phyloP scores from a whole-genome alignment of 2,888 invertebrate species.

The Metallyticus violacea region DNA sequence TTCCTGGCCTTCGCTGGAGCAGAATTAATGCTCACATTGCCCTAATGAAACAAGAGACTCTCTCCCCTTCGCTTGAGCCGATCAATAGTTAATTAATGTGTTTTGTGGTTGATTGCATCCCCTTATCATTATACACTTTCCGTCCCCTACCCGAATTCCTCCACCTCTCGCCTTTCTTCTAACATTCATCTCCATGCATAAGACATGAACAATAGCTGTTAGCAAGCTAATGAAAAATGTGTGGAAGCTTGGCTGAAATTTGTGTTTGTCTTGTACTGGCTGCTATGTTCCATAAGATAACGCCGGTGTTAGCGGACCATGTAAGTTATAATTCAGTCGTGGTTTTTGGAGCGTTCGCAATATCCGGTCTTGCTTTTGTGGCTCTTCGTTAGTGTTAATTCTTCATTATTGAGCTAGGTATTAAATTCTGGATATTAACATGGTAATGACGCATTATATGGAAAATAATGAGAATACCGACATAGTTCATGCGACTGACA shows the following conservation, averaged over 20 bases:
- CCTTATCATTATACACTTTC: conserved; percentile 21
- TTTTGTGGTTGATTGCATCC: conserved; percentile 29
- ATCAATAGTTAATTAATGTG: conserved; percentile 31
- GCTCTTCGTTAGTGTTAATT: too few relatives aligned
- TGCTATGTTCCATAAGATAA: not conserved
- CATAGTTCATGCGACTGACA: too few relatives aligned
- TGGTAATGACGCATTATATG: too few relatives aligned
- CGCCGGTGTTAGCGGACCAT: not conserved
- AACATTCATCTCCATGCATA: conserved; percentile 5
- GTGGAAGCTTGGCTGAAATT: not conserved
- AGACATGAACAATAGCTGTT: not conserved
- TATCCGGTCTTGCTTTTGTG: too few relatives aligned
- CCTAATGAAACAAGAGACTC: conserved; percentile 15
- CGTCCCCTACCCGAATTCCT: not conserved
- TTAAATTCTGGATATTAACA: too few relatives aligned
- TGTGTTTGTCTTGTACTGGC: not conserved
- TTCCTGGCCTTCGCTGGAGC: conserved; percentile 6
- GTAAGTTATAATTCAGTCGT: too few relatives aligned
- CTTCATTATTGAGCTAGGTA: too few relatives aligned
- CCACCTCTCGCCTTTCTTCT: not conserved
- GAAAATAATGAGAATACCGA: too few relatives aligned
- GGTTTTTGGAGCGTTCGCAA: not conserved
- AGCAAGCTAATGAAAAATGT: not conserved
- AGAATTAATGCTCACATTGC: conserved; percentile 13
- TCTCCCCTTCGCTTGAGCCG: conserved; percentile 2